Conservation (phyloP, 1,140 invertebrate species). For the Drosophila trapezifrons region DNA sequence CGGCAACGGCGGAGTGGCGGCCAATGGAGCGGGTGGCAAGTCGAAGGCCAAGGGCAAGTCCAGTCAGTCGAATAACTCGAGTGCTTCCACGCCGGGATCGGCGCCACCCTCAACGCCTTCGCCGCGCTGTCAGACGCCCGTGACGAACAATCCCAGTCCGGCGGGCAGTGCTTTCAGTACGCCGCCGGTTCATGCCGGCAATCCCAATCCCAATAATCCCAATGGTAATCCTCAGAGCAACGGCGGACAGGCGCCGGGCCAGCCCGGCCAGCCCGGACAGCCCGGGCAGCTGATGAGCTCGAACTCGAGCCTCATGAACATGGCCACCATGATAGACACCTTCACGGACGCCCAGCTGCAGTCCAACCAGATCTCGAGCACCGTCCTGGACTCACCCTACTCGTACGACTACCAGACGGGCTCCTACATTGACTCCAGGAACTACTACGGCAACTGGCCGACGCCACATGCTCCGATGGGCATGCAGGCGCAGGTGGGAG, state of each 20-base stretch:
- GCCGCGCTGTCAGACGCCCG: slow-evolving; percentile 84
- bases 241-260: slow-evolving; percentile 9
- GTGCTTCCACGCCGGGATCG: slow-evolving; percentile 82
- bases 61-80: slow-evolving; percentile 70
- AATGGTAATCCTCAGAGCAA: slow-evolving; percentile 55
- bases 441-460: slow-evolving; percentile 83
- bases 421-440: slow-evolving; percentile 83
- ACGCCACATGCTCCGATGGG: slow-evolving; percentile 63
- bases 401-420: slow-evolving; percentile 87
- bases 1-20: slow-evolving; percentile 22
- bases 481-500: slow-evolving; percentile 52
- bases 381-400: slow-evolving; percentile 90
- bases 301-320: slow-evolving; percentile 87
- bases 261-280: slow-evolving; percentile 48
- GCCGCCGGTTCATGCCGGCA: slow-evolving; percentile 71
- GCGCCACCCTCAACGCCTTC: slow-evolving; percentile 83
- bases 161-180: slow-evolving; percentile 82
- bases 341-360: slow-evolving; percentile 90
- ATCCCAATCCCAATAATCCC: slow-evolving; percentile 45
- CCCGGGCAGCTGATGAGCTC: slow-evolving; percentile 84
- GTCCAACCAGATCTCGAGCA: slow-evolving; percentile 92
- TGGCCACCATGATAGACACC: slow-evolving; percentile 90
- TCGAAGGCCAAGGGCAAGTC: slow-evolving; percentile 72
- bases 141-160: slow-evolving; percentile 81
- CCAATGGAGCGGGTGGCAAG: slow-evolving; percentile 25